These are phyloP conservation scores for Malurus melanocephalus DNA, from an alignment of 2,113 vertebrate species.

Conservation along the genomic window DNA sequence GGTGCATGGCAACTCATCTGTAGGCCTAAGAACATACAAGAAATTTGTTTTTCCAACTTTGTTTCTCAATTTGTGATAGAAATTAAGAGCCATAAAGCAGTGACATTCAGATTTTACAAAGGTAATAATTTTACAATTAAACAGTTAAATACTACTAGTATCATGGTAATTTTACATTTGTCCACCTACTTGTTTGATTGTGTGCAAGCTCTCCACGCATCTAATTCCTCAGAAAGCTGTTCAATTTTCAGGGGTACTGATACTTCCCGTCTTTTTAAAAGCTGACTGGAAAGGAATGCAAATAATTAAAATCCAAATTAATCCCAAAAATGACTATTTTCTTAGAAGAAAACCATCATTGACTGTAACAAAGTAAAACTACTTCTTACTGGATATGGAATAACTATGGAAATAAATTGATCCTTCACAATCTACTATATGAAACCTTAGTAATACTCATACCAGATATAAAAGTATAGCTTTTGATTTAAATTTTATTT, in stretches of 20 bases:
- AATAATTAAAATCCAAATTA: slow-evolving; percentile 5
- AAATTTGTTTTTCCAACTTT: not conserved
- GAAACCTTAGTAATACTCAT: not conserved
- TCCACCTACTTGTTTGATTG: slow-evolving; percentile 74
- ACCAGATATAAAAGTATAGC: not conserved
- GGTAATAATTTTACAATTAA: not conserved
- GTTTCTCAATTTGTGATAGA: not conserved
- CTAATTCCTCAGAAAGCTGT: slow-evolving; percentile 87
- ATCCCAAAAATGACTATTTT: not conserved
- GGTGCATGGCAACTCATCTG: slow-evolving; percentile 56
- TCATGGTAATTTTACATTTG: not conserved
- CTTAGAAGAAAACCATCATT: not conserved
- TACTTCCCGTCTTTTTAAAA: slow-evolving; percentile 90
- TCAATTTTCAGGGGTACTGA: slow-evolving; percentile 89
- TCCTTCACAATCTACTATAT: not conserved
- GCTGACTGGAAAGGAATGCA: slow-evolving; percentile 79
- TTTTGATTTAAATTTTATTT: not conserved
- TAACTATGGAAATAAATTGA: not conserved
- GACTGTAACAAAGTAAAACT: not conserved
- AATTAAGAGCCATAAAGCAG: not conserved
- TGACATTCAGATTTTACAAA: not conserved
- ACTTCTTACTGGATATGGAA: not conserved
- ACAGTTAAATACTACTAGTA: not conserved
- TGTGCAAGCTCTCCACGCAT: slow-evolving; percentile 88
- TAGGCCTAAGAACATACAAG: slow-evolving; percentile 43